Evolutionary conservation across 2,888 invertebrate species (phyloP).

Genomic region (Isoperla grammatica): DNA sequence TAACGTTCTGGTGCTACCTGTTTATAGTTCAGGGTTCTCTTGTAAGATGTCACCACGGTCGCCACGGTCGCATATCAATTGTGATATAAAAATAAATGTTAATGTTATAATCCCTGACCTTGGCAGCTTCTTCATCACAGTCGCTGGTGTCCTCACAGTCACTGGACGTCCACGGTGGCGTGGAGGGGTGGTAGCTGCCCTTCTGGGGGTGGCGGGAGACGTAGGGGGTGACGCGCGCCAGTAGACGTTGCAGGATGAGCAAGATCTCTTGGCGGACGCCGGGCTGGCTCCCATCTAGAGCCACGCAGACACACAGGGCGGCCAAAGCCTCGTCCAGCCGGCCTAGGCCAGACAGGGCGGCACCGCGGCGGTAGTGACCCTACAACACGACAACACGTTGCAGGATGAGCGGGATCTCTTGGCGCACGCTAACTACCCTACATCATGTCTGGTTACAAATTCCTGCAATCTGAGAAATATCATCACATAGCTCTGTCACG

Average conservation of each 20-base stretch:
- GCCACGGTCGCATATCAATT: too few species aligned
- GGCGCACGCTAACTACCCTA: background rate
- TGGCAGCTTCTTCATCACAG: conserved; percentile 39
- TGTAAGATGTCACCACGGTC: too few species aligned
- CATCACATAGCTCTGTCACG: too few species aligned
- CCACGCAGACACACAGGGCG: conserved; percentile 51
- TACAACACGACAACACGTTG: conserved; percentile 36
- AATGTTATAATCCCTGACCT: conserved; percentile 15
- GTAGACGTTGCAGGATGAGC: conserved; percentile 41
- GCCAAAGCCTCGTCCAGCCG: conserved; percentile 54
- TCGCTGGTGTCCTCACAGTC: conserved; percentile 46
- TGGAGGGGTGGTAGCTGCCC: background rate
- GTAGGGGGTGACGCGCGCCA: conserved; percentile 32
- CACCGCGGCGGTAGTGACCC: conserved; percentile 54
- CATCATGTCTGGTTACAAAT: too few species aligned
- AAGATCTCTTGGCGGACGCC: conserved; percentile 47
- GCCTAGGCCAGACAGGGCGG: conserved; percentile 49
- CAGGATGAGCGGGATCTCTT: background rate
- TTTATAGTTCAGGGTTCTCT: too few species aligned
- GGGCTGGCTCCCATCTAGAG: conserved; percentile 42
- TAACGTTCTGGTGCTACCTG: too few species aligned
- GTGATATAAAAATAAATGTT: too few species aligned
- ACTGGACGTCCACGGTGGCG: conserved; percentile 34
- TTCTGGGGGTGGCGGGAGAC: background rate
- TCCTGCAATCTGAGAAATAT: too few species aligned